Base-by-base conservation (phyloP, 2,888 invertebrate genomes). In the Rhorus exstirpatorius region DNA sequence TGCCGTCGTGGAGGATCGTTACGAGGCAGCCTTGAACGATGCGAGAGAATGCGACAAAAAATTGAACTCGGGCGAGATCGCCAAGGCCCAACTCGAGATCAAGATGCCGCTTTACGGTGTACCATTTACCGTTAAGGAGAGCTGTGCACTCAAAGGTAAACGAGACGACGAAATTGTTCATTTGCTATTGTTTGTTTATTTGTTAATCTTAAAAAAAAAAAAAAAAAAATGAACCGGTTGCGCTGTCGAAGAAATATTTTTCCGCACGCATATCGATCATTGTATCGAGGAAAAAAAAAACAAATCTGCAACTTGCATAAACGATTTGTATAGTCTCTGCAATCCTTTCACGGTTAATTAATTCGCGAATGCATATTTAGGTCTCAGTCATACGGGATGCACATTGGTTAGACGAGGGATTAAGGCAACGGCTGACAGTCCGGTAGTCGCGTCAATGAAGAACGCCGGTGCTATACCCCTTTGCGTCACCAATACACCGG, bases 71-170 rank as follows among this genome's bases (percentile, higher is more conserved):
- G 95, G 94, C 24, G 89, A 93, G 14, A 94, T 94, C 55, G 94
- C 93, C 1, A 93, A 94, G n/a, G 94, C 95, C 51, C 94, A 95
- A 67, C 93, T 97, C 87, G 95, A 94, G 83, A 94, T 94, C 77
- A 94, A 96, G 60, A 96, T 95, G 86, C 97, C 97, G 0, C 93
- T 98, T 80, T 93, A 97, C 8, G 98, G 98, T 3, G 95, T 98
- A 3, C 98, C 98, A 0, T 94, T 98, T 83, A 97, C 97, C 4
- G 96, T 97, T 0, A 98, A 98, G 92, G 97, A 97, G 92, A 96
- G 96, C 87, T 96, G 97, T 87, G 95, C 95, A 61, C 95, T 97
- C 1, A 95, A 96, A 94, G 97, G 97, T 95, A 79, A n/a, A 31
- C 12, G 12, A 58, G 14, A 68, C 10, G 55, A 26, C 6, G 6